Percentiles rank a stretch among this genome's conserved stretches.
These are phyloP conservation scores for Channa maculata DNA, from an alignment of 2,113 vertebrate species.

Conservation along the genomic window DNA sequence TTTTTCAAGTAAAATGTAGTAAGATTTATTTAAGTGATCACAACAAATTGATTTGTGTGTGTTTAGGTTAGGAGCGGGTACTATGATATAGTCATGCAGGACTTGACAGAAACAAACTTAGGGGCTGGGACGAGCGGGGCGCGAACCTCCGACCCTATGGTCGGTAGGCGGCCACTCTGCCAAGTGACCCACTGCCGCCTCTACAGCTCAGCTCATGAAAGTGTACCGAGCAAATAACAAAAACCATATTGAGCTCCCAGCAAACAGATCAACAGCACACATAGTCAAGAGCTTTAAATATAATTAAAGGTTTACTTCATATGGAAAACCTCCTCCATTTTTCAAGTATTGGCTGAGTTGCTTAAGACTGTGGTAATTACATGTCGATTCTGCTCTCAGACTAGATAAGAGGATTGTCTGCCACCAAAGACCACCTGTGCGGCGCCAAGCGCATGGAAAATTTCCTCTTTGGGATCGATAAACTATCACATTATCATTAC, in stretches of 20 bases:
- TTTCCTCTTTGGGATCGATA: conserved; percentile 44
- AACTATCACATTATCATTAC: conserved; percentile 29
- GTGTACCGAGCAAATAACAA: conserved; percentile 39
- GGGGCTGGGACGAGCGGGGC: too few species aligned
- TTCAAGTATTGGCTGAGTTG: conserved; percentile 33
- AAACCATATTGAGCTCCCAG: conserved; percentile 48
- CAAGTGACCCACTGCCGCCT: conserved; percentile 37
- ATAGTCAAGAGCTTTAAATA: conserved; percentile 45
- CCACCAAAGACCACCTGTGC: conserved; percentile 19
- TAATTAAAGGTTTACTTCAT: conserved; percentile 68
- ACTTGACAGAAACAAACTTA: too few species aligned
- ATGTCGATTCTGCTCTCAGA: conserved; percentile 22
- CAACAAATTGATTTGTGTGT: too few species aligned
- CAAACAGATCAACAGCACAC: conserved; percentile 61
- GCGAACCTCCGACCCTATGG: too few species aligned
- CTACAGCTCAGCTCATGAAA: conserved; percentile 69
- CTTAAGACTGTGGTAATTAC: conserved; percentile 6
- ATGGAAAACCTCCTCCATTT: conserved; percentile 1
- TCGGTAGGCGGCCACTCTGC: too few species aligned
- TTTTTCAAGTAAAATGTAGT: too few species aligned
- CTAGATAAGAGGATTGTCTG: conserved; percentile 38
- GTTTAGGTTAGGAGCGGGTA: too few species aligned
- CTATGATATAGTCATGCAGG: too few species aligned
- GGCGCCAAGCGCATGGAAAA: background rate
- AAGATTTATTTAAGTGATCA: too few species aligned